These are phyloP conservation scores for human DNA, from an alignment of 2,113 vertebrate genomes.

Conservation along the genomic window DNA sequence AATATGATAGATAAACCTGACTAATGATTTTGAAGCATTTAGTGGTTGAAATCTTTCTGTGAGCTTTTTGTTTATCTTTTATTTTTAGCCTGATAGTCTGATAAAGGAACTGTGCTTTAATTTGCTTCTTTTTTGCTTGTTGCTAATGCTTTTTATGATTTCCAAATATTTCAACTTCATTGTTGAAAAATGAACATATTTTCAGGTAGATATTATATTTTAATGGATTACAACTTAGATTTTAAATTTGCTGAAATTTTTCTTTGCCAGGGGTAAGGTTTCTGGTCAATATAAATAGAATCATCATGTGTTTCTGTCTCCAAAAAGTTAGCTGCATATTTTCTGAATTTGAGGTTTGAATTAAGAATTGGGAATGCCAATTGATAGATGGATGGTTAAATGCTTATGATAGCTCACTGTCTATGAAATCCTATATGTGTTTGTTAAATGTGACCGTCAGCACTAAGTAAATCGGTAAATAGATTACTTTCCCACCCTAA, in stretches of 20 bases:
- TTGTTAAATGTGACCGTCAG: slow-evolving; percentile 21
- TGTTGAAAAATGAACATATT: background rate
- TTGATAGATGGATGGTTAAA: background rate
- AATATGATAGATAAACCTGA: background rate
- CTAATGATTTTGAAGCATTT: slow-evolving; percentile 25
- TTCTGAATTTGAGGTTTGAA: slow-evolving; percentile 37
- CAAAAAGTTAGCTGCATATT: background rate
- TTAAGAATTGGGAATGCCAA: background rate
- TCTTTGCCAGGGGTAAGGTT: background rate
- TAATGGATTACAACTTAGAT: background rate
- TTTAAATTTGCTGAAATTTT: slow-evolving; percentile 41
- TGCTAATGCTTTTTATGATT: slow-evolving; percentile 6
- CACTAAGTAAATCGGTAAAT: background rate
- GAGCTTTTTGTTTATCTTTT: slow-evolving; percentile 45
- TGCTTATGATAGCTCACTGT: background rate
- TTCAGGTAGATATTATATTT: background rate
- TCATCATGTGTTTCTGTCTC: background rate
- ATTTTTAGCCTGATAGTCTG: slow-evolving; percentile 23
- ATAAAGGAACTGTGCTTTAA: background rate
- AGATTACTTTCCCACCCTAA: background rate
- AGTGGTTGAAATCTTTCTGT: slow-evolving; percentile 1
- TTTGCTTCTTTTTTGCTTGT: background rate
- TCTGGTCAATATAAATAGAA: slow-evolving; percentile 24
- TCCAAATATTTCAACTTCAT: slow-evolving; percentile 7
- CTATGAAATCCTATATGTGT: background rate